A percentile compares a stretch with the other conserved stretches of the same genome.
These are phyloP conservation scores for Thalassarche chlororhynchos DNA, from an alignment of 2,113 vertebrate species.

Conservation along the genomic window DNA sequence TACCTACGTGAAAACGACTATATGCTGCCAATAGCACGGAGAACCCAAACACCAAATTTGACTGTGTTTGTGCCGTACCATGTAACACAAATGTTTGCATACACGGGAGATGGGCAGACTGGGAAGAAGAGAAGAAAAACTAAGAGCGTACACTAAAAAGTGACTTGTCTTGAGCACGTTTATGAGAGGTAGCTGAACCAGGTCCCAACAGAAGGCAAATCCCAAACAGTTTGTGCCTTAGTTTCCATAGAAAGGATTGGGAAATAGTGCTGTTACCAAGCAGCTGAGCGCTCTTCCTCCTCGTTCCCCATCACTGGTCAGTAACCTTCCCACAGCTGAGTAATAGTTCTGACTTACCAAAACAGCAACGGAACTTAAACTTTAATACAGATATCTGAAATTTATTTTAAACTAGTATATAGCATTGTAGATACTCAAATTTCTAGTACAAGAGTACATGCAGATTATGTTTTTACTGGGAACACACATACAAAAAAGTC, in stretches of 20 bases:
- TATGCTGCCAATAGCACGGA: fast-evolving
- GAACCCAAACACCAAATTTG: not conserved
- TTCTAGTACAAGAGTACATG: not conserved
- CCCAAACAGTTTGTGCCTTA: not conserved
- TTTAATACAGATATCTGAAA: fast-evolving
- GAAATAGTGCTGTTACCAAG: not conserved
- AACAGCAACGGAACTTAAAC: not conserved
- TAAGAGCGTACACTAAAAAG: not conserved
- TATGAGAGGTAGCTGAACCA: not conserved
- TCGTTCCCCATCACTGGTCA: not conserved
- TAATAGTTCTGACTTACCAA: not conserved
- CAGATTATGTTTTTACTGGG: not conserved
- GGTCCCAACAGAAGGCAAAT: not conserved
- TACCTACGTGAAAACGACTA: not conserved
- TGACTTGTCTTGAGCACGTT: not conserved
- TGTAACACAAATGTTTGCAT: fast-evolving
- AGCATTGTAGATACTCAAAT: not conserved
- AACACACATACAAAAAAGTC: not conserved
- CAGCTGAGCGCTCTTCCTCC: not conserved
- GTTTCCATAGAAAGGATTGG: not conserved
- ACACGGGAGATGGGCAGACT: not conserved
- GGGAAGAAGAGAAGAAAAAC: not conserved
- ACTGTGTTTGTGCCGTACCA: not conserved
- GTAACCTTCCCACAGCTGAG: not conserved
- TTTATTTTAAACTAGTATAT: not conserved